phyloP scores from a whole-genome alignment of 1,140 invertebrate species.

The Psilanteris sp. region DNA sequence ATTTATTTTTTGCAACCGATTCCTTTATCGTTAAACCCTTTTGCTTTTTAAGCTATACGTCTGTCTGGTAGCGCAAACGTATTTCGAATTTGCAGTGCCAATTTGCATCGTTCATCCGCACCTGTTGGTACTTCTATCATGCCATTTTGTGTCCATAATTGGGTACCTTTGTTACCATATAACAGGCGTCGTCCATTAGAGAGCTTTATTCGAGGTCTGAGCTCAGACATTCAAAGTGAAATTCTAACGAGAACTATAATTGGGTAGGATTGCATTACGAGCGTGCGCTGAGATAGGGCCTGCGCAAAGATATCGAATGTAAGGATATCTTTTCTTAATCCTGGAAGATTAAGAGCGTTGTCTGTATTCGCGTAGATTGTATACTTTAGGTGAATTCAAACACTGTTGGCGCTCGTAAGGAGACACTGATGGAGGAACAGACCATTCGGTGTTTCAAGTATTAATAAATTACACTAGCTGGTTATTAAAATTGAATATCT shows the following conservation, averaged over 20 bases:
- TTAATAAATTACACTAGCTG: slow-evolving; percentile 16
- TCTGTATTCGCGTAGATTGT: slow-evolving; percentile 27
- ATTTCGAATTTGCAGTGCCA: slow-evolving; percentile 66
- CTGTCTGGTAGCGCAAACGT: slow-evolving; percentile 27
- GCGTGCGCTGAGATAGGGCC: slow-evolving; percentile 20
- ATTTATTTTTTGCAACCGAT: slow-evolving; percentile 51
- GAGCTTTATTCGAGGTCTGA: slow-evolving; percentile 60
- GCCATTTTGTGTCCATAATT: slow-evolving; percentile 63
- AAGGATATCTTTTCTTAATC: slow-evolving; percentile 61
- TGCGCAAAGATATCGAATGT: slow-evolving; percentile 48
- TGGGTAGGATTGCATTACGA: slow-evolving; percentile 58
- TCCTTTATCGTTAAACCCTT: slow-evolving; percentile 42
- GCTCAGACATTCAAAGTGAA: slow-evolving; percentile 64
- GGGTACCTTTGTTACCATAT: slow-evolving; percentile 64
- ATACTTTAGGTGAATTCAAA: slow-evolving; percentile 25
- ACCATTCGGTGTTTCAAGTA: slow-evolving; percentile 19
- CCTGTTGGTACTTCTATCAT: slow-evolving; percentile 64
- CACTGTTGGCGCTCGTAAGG: slow-evolving; percentile 10
- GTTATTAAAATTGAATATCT: slow-evolving; percentile 10
- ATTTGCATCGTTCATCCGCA: slow-evolving; percentile 65
- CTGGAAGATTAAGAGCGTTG: slow-evolving; percentile 44
- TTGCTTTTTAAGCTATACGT: slow-evolving; percentile 40
- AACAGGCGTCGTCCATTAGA: slow-evolving; percentile 62
- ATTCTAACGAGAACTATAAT: slow-evolving; percentile 60
- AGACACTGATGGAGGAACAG: too few relatives aligned